A percentile compares a stretch with the other conserved stretches of the same genome.
These are phyloP conservation scores for Trachelus troglodyta DNA, from an alignment of 2,888 invertebrate genomes.

Conservation along the genomic window DNA sequence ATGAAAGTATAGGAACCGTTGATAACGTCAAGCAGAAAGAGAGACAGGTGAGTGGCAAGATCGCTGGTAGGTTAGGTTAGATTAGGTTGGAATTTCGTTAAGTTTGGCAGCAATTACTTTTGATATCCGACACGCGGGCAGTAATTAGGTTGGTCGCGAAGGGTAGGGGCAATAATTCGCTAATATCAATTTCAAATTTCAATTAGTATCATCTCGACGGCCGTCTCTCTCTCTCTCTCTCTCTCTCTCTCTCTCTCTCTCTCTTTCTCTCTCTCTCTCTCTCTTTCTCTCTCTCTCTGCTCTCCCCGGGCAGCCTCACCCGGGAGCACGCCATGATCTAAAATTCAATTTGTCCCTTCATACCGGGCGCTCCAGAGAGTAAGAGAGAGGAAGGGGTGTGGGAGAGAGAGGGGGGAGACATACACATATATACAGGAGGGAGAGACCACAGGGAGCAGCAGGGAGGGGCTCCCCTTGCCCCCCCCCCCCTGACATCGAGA, in stretches of 20 bases:
- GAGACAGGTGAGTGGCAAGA: not conserved
- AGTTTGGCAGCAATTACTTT: conserved; percentile 65
- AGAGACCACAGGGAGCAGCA: not conserved
- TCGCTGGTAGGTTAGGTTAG: not conserved
- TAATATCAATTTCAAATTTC: conserved; percentile 68
- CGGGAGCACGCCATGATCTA: conserved; percentile 62
- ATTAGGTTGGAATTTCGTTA: conserved; percentile 55
- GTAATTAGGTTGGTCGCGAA: conserved; percentile 52
- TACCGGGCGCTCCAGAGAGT: conserved; percentile 43
- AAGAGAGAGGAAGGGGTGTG: conserved; percentile 22
- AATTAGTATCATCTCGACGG: conserved; percentile 66
- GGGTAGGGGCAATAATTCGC: conserved; percentile 64
- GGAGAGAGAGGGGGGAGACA: conserved; percentile 16
- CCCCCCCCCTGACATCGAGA: conserved; percentile 9
- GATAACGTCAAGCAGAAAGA: not conserved
- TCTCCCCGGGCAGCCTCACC: conserved; percentile 49
- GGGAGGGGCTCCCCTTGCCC: not conserved
- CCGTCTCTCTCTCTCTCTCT: conserved; percentile 32
- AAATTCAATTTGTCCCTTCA: conserved; percentile 67
- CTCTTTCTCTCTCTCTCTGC: conserved; percentile 5
- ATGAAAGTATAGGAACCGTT: not conserved
- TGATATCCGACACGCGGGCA: conserved; percentile 63
- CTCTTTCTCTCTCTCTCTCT: conserved; percentile 27
- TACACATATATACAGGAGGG: not conserved
- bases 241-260: conserved; percentile 20